Conservation (phyloP, 2,888 invertebrate species). For the Schizaphis graminum region DNA sequence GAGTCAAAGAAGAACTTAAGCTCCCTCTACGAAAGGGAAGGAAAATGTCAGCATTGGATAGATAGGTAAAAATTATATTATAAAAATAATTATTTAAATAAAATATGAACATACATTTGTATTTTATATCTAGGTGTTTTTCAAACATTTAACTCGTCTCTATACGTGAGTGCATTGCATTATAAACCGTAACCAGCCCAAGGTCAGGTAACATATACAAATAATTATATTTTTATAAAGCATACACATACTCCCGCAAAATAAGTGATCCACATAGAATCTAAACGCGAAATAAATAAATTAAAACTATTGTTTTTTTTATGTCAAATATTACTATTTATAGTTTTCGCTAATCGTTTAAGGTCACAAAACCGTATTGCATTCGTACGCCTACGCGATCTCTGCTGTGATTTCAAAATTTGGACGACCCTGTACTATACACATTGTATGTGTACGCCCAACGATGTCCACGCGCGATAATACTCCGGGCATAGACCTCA, state of each 20-base stretch:
- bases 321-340: no score
- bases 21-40: not conserved
- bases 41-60: no score
- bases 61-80: no score
- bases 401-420: not conserved
- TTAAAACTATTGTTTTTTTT: no score
- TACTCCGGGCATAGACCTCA: not conserved
- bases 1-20: not conserved
- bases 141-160: not conserved
- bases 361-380: not conserved
- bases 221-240: not conserved
- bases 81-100: not conserved
- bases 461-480: not conserved
- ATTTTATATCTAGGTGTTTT: not conserved
- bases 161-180: not conserved
- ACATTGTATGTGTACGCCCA: not conserved
- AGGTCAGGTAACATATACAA: not conserved
- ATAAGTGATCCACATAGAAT: no score
- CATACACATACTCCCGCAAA: no score
- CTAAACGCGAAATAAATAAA: no score
- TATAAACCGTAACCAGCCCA: not conserved
- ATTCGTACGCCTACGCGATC: not conserved
- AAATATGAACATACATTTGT: not conserved
- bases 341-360: no score
- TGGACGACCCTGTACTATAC: not conserved